Percentiles rank a stretch among this genome's conserved stretches.
Conservation (phyloP, 2,113 vertebrate species). For the Carassius gibelio region DNA sequence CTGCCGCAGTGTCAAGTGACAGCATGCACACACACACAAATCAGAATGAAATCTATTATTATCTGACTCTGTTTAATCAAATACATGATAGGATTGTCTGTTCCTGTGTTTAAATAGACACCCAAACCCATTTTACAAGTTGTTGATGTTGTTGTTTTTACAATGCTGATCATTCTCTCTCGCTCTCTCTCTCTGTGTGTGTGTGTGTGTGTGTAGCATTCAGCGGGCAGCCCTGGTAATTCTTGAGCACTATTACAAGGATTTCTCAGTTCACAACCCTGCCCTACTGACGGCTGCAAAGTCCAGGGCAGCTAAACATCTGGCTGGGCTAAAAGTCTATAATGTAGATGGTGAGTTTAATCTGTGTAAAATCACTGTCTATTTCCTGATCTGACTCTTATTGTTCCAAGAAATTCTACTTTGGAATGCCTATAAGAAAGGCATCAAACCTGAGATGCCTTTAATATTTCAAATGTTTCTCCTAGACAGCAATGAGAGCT, state of each 20-base stretch:
- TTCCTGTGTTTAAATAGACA: background rate
- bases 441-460: background rate
- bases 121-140: background rate
- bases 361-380: background rate
- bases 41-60: conserved; percentile 1
- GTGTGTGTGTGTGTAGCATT: conserved; percentile 75
- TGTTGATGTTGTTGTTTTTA: background rate
- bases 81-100: conserved; percentile 1
- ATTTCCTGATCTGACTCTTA: background rate
- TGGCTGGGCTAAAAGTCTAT: conserved; percentile 92
- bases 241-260: conserved; percentile 93
- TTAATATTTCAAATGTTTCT: background rate
- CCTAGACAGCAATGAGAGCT: background rate
- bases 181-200: conserved; percentile 1
- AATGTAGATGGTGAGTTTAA: conserved; percentile 87
- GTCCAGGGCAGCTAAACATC: conserved; percentile 86
- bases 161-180: background rate
- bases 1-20: background rate
- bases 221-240: conserved; percentile 91
- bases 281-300: conserved; percentile 87
- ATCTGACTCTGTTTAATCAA: background rate
- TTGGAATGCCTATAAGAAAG: background rate
- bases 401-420: background rate
- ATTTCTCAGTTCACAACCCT: conserved; percentile 91
- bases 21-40: background rate